Percentiles rank a stretch among this genome's conserved stretches.
Evolutionary conservation across 2,888 invertebrate species (phyloP).

Genomic region (Aethes cnicana): DNA sequence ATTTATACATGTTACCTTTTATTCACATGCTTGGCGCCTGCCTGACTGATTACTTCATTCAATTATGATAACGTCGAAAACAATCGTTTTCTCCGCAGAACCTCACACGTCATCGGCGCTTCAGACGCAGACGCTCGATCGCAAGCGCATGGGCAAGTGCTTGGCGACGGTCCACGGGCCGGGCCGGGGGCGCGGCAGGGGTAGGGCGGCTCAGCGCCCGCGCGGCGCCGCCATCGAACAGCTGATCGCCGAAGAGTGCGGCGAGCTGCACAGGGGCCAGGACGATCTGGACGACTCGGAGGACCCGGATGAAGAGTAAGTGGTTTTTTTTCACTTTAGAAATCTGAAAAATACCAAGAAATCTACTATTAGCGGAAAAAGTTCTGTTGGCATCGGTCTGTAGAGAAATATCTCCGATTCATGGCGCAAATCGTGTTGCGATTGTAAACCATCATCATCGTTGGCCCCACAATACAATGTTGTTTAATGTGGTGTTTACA

Average conservation of each 20-base stretch:
- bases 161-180: slow-evolving; percentile 71
- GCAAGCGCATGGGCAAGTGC: slow-evolving; percentile 62
- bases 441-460: too few relatives aligned
- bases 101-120: slow-evolving; percentile 76
- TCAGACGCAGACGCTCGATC: slow-evolving; percentile 72
- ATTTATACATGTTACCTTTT: too few relatives aligned
- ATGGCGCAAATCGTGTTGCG: too few relatives aligned
- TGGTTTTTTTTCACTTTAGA: too few relatives aligned
- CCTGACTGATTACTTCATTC: background rate
- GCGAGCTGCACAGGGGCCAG: slow-evolving; percentile 68
- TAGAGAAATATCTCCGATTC: too few relatives aligned
- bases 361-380: too few relatives aligned
- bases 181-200: slow-evolving; percentile 55
- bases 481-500: too few relatives aligned
- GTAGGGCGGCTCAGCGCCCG: slow-evolving; percentile 62
- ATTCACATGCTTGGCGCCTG: too few relatives aligned
- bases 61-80: background rate
- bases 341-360: too few relatives aligned
- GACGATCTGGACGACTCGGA: slow-evolving; percentile 84
- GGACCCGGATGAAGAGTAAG: slow-evolving; percentile 81
- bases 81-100: slow-evolving; percentile 49
- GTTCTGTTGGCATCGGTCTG: too few relatives aligned
- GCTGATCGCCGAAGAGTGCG: slow-evolving; percentile 74
- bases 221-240: slow-evolving; percentile 70
- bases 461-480: too few relatives aligned